Evolutionary conservation across 2,797 vertebrate species (phyloP).

Genomic region (Myotis findleyi): DNA sequence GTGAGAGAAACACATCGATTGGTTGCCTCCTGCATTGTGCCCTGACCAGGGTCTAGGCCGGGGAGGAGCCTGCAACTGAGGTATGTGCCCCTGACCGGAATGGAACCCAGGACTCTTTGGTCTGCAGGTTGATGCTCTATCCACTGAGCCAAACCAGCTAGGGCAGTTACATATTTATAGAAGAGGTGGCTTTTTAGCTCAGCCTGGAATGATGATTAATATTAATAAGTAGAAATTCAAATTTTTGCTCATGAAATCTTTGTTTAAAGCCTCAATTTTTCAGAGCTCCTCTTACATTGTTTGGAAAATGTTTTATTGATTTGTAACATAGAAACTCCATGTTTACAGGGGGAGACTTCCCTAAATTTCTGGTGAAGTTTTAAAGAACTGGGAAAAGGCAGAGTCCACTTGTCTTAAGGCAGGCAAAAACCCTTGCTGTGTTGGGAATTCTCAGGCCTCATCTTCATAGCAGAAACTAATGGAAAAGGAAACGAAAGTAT

Average conservation of each 20-base stretch:
- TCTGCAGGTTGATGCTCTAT: too few species aligned
- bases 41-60: too few species aligned
- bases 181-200: conserved; percentile 28
- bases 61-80: too few species aligned
- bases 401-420: not conserved
- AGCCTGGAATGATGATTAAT: not conserved
- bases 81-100: too few species aligned
- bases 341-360: not conserved
- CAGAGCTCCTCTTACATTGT: not conserved
- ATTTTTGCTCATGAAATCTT: conserved; percentile 5
- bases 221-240: conserved; percentile 5
- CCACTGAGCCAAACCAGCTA: too few species aligned
- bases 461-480: not conserved
- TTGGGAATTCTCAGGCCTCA: not conserved
- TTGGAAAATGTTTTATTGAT: conserved; percentile 11
- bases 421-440: not conserved
- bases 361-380: not conserved
- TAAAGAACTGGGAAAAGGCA: not conserved
- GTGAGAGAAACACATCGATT: too few species aligned
- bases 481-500: not conserved
- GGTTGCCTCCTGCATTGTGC: too few species aligned
- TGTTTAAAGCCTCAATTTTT: conserved; percentile 17
- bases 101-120: too few species aligned
- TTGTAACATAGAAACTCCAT: not conserved
- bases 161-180: conserved; percentile 13